phyloP scores from a whole-genome alignment of 1,140 invertebrate genomes.

The Saccostrea cuccullata region DNA sequence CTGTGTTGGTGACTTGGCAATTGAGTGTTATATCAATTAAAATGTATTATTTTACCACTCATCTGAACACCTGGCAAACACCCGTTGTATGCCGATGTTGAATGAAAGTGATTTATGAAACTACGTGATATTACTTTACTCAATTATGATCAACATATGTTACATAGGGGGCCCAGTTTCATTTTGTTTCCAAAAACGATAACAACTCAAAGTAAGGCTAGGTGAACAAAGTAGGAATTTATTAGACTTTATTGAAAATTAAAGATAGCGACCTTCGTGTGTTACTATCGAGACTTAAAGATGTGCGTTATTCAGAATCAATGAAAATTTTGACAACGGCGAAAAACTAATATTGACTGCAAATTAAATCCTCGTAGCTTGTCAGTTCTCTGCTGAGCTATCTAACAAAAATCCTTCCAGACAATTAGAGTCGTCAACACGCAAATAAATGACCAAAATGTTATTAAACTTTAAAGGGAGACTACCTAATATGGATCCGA shows the following conservation, averaged over 20 bases:
- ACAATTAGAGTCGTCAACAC: slow-evolving; percentile 43
- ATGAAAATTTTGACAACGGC: slow-evolving; percentile 37
- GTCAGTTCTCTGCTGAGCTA: slow-evolving; percentile 16
- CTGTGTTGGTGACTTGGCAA: not conserved
- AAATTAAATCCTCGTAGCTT: slow-evolving; percentile 35
- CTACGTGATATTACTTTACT: not conserved
- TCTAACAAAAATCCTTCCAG: slow-evolving; percentile 16
- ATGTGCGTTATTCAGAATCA: slow-evolving; percentile 25
- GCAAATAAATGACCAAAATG: slow-evolving; percentile 39
- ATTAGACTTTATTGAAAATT: slow-evolving; percentile 38
- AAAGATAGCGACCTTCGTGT: slow-evolving; percentile 21
- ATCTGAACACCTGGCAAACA: slow-evolving; percentile 18
- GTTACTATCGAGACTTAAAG: slow-evolving; percentile 37
- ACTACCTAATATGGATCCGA: slow-evolving; percentile 12
- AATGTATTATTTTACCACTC: slow-evolving; percentile 33
- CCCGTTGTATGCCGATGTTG: not conserved
- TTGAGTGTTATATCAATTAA: slow-evolving; percentile 33
- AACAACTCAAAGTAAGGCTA: slow-evolving; percentile 7
- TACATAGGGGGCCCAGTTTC: slow-evolving; percentile 25
- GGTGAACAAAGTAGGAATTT: slow-evolving; percentile 37
- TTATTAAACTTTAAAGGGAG: slow-evolving; percentile 42
- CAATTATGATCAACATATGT: slow-evolving; percentile 32
- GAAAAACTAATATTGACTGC: slow-evolving; percentile 44
- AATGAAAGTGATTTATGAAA: slow-evolving; percentile 35
- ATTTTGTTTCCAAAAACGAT: slow-evolving; percentile 29